These are phyloP conservation scores for Tyto alba DNA, from an alignment of 2,113 vertebrate species.

Conservation along the genomic window DNA sequence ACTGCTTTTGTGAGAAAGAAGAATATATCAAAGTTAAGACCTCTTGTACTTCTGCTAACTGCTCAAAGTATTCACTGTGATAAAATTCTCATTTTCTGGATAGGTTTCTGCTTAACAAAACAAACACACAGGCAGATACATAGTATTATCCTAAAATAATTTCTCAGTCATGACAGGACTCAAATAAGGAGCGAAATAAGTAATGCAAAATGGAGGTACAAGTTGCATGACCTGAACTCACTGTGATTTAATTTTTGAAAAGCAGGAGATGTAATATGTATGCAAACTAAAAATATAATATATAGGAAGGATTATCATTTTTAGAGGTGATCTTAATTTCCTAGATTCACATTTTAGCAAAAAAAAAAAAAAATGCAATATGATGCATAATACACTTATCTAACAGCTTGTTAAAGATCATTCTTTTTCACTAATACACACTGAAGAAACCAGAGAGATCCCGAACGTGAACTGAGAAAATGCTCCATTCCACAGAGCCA, in stretches of 20 bases:
- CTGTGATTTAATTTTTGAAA: background rate
- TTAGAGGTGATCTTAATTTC: background rate
- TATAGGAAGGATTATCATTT: background rate
- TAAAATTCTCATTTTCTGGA: background rate
- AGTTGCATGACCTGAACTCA: background rate
- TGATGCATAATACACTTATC: background rate
- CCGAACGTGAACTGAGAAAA: background rate
- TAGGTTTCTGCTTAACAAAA: background rate
- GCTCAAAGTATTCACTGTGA: background rate
- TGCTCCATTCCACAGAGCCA: background rate
- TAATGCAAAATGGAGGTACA: background rate
- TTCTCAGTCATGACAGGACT: background rate
- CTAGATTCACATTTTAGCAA: background rate
- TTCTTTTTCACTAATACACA: background rate
- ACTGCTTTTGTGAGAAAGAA: background rate
- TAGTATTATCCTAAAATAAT: background rate
- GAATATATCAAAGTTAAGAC: background rate
- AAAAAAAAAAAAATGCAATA: background rate
- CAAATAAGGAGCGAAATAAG: background rate
- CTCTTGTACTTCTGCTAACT: background rate
- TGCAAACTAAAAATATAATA: background rate
- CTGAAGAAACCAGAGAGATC: background rate
- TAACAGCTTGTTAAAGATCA: background rate
- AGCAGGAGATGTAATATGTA: background rate
- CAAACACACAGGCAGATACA: background rate